A percentile compares a stretch with the other conserved stretches of the same genome.
These are phyloP conservation scores for Fregetta grallaria DNA, from an alignment of 2,113 vertebrate genomes.

Conservation along the genomic window DNA sequence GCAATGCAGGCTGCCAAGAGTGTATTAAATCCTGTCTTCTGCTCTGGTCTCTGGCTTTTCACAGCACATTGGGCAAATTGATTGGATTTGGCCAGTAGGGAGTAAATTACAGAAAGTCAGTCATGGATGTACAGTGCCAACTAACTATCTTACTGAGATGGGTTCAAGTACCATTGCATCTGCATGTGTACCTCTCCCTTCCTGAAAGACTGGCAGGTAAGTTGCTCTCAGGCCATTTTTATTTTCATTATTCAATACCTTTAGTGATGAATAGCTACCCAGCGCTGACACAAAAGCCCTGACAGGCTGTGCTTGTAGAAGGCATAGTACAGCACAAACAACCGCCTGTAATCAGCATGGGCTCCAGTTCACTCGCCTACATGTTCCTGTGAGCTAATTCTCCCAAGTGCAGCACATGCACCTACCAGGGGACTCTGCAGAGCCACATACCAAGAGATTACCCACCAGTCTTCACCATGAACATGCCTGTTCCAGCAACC, in stretches of 20 bases:
- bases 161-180: neutral
- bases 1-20: neutral
- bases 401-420: neutral
- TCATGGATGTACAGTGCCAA: neutral
- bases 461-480: neutral
- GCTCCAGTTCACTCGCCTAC: neutral
- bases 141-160: neutral
- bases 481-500: neutral
- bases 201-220: neutral
- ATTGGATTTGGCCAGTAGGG: neutral
- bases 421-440: neutral
- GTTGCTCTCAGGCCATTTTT: neutral
- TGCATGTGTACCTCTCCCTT: neutral
- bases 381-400: neutral
- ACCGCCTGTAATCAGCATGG: neutral
- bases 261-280: neutral
- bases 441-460: neutral
- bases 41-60: neutral
- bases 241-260: neutral
- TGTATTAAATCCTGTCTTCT: neutral
- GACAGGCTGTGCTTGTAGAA: neutral
- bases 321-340: neutral
- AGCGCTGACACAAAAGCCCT: neutral
- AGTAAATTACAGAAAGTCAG: neutral
- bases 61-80: neutral